A percentile compares a stretch with the other conserved stretches of the same genome.
These are phyloP conservation scores for Anser cygnoides DNA, from an alignment of 2,113 vertebrate species.

Conservation along the genomic window DNA sequence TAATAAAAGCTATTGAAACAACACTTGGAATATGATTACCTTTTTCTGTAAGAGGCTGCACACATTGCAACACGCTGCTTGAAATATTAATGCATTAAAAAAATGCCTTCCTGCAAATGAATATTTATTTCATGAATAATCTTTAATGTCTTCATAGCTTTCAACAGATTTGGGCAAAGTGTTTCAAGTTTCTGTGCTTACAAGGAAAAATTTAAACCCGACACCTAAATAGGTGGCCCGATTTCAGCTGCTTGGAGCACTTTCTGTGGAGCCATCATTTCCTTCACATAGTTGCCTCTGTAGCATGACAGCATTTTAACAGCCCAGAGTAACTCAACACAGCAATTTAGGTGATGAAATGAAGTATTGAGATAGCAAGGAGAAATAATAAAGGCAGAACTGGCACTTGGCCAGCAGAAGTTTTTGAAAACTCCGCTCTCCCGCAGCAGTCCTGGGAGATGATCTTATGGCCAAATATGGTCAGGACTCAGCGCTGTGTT, in stretches of 20 bases:
- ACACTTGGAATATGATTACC: neutral
- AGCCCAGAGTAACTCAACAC: neutral
- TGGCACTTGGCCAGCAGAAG: neutral
- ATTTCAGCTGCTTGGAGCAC: neutral
- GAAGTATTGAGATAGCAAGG: constrained; percentile 9
- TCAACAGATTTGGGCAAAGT: constrained; percentile 1
- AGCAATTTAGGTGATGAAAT: neutral
- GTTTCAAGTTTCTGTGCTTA: neutral
- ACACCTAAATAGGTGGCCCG: constrained; percentile 8
- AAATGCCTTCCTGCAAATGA: neutral
- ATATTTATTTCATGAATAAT: constrained; percentile 51
- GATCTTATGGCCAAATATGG: constrained; percentile 56
- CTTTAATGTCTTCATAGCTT: neutral
- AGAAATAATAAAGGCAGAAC: constrained; percentile 9
- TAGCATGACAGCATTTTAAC: neutral
- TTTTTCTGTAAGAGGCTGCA: neutral
- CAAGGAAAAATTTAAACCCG: neutral
- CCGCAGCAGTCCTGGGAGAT: neutral
- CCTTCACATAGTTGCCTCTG: neutral
- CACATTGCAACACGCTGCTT: fast-evolving
- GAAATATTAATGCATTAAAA: neutral
- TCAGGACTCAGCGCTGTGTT: neutral
- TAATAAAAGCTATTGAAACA: neutral
- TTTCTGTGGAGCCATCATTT: neutral
- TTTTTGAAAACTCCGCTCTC: neutral